Conservation (phyloP, 1,140 invertebrate species). For the Argopecten irradians region DNA sequence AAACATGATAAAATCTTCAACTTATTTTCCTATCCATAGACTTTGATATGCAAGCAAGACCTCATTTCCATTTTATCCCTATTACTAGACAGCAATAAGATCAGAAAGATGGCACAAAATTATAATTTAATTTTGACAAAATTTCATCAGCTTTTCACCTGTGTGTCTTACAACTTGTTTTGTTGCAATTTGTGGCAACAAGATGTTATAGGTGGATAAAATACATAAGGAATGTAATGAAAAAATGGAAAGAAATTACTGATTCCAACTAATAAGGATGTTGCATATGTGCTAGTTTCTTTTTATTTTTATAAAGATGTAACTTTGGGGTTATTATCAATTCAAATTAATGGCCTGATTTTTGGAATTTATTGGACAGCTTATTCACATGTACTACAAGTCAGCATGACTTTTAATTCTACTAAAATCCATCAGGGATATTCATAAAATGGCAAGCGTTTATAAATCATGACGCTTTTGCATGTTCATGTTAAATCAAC, state of each 20-base stretch:
- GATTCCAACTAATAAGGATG: too few species aligned
- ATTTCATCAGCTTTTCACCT: not conserved
- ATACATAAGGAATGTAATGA: too few species aligned
- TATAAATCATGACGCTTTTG: not conserved
- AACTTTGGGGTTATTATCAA: too few species aligned
- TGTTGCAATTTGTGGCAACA: too few species aligned
- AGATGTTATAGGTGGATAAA: not conserved
- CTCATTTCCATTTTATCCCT: not conserved
- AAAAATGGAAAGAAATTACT: too few species aligned
- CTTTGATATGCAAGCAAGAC: not conserved
- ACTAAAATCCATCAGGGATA: not conserved
- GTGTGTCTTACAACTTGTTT: too few species aligned
- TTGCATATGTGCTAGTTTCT: too few species aligned
- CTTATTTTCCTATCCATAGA: not conserved
- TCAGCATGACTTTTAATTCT: not conserved
- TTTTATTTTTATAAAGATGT: not conserved
- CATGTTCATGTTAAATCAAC: not conserved
- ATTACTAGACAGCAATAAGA: not conserved
- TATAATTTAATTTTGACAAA: not conserved
- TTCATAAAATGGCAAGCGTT: not conserved
- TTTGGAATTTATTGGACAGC: too few species aligned
- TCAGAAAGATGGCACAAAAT: not conserved
- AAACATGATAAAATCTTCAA: not conserved
- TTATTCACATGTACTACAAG: not conserved
- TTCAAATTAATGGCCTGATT: too few species aligned